Evolutionary conservation across 2,113 vertebrate species (phyloP).

Genomic region (Tretioscincus oriximinensis): DNA sequence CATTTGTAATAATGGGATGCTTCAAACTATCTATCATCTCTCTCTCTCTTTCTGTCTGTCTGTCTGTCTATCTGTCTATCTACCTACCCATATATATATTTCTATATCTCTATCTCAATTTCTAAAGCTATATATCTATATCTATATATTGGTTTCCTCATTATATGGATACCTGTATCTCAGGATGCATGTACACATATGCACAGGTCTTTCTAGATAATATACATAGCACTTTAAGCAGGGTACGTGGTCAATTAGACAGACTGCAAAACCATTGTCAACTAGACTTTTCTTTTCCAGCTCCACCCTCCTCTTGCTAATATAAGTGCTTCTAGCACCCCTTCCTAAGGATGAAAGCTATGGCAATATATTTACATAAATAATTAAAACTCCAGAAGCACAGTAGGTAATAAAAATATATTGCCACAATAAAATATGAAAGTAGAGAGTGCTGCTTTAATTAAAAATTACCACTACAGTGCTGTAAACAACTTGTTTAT

Average conservation of each 20-base stretch:
- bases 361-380: conserved; percentile 78
- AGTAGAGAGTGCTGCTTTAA: conserved; percentile 71
- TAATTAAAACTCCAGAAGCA: conserved; percentile 78
- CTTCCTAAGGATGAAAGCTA: conserved; percentile 47
- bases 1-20: no score
- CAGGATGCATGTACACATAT: neutral
- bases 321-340: conserved; percentile 49
- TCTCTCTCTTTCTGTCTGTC: no score
- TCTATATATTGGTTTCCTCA: neutral
- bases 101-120: no score
- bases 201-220: neutral
- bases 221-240: conserved; percentile 48
- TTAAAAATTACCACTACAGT: conserved; percentile 77
- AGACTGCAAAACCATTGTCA: conserved; percentile 46
- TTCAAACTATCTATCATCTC: no score
- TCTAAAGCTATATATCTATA: no score
- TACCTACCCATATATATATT: no score
- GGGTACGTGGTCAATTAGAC: conserved; percentile 62
- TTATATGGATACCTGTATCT: no score
- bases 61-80: no score
- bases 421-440: conserved; percentile 75
- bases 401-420: conserved; percentile 74
- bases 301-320: conserved; percentile 41
- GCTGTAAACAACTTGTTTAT: conserved; percentile 78
- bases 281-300: neutral